Base-by-base conservation (phyloP, 2,797 vertebrate species). In the Acanthurus leucopareius region DNA sequence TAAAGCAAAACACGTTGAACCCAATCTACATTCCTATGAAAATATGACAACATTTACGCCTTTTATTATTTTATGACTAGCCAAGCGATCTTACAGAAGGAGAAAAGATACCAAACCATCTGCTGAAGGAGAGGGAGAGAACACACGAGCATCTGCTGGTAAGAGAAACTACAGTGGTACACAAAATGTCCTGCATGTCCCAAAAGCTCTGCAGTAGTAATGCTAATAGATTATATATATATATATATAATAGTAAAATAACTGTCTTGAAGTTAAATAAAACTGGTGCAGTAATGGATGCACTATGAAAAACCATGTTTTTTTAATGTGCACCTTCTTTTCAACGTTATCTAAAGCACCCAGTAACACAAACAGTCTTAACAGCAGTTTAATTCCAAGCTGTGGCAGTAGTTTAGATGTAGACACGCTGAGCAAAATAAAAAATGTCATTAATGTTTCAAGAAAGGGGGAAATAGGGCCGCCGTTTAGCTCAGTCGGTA, bases 51-150 rank as follows among this genome's bases (percentile, higher is more conserved):
- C 16, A n/a, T 54, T 44, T 22, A 19, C 7, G 20, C 9, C 22
- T 22, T 15, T 45, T 53, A 62, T 35, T 53, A 10, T 53, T 69
- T 47, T 22, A 32, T 10, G 28, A 32, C 28, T 68, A 92, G 91
- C 69, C 66, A 91, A 91, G 59, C 82, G 52, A 38, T 47, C 32
- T 4, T 74, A 73, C 69, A 86, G 71, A 78, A 87, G 60, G 70
- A 84, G 47, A 25, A 91, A 86, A 82, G 79, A 82, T 13, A 3
- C 44, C 40, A 90, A 81, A 80, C 53, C 32, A 4, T 49, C 71
- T 45, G 42, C 74, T 72, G 83, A 83, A 52, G 83, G 53, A 67
- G 69, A 63, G 16, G 86, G 59, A 59, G 79, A 69, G 44, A 76
- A 57, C 38, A 45, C 52, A 13, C 22, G 13, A 51, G 53, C 59